These are phyloP conservation scores for Drosophila sordidapex DNA, from an alignment of 2,888 invertebrate species.

Conservation along the genomic window DNA sequence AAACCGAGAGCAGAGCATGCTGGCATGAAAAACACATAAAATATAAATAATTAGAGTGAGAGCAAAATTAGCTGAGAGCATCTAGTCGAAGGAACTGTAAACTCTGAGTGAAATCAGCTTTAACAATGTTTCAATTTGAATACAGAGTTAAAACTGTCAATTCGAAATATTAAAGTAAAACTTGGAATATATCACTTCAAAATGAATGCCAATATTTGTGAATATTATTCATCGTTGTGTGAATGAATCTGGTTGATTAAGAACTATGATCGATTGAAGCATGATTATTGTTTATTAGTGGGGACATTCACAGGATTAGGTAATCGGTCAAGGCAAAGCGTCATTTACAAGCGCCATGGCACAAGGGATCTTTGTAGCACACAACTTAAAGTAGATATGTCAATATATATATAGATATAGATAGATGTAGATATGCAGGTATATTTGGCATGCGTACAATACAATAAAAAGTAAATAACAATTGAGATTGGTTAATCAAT, in stretches of 20 bases:
- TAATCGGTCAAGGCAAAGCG: slow-evolving; percentile 46
- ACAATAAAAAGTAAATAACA: slow-evolving; percentile 57
- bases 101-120: not conserved
- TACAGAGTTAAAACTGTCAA: not conserved
- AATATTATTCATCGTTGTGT: not conserved
- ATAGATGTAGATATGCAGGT: slow-evolving; percentile 5
- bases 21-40: not conserved
- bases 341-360: slow-evolving; percentile 51
- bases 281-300: slow-evolving; percentile 28
- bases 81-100: not conserved
- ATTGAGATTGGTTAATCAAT: slow-evolving; percentile 65
- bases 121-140: not conserved
- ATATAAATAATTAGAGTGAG: not conserved
- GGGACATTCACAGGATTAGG: slow-evolving; percentile 37
- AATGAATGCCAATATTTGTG: slow-evolving; percentile 2
- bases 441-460: slow-evolving; percentile 52
- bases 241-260: not conserved
- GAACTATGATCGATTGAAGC: not conserved
- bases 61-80: not conserved
- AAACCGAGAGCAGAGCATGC: not conserved
- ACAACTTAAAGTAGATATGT: slow-evolving; percentile 28
- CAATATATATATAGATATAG: slow-evolving; percentile 6
- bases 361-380: slow-evolving; percentile 37
- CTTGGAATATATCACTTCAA: not conserved
- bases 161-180: not conserved